phyloP scores from a whole-genome alignment of 2,113 vertebrate genomes.

The Oryctolagus cuniculus region DNA sequence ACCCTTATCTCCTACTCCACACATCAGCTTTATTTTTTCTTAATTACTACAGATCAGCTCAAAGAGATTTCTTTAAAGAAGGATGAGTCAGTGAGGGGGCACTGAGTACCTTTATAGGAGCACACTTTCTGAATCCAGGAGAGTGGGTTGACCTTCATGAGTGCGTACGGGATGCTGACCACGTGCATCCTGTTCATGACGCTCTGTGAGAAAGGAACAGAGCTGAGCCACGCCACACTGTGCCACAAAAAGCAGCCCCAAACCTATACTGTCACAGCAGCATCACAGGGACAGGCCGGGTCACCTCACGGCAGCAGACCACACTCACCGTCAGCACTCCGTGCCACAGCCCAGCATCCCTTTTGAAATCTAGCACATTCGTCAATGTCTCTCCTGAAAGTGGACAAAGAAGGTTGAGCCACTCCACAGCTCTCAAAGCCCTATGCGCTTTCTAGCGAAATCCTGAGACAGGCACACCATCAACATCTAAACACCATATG shows the following conservation, averaged over 20 bases:
- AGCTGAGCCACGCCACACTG: background rate
- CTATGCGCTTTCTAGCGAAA: background rate
- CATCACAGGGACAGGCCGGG: background rate
- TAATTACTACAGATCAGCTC: background rate
- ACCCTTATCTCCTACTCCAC: no score
- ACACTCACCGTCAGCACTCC: conserved; percentile 95
- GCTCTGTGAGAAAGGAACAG: conserved; percentile 87
- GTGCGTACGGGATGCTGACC: conserved; percentile 96
- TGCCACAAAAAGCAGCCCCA: background rate
- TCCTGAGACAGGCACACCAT: background rate
- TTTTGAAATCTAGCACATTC: conserved; percentile 98
- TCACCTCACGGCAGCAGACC: background rate
- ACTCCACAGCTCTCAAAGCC: background rate
- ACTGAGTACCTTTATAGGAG: conserved; percentile 93
- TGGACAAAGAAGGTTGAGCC: conserved; percentile 64
- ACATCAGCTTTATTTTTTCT: background rate
- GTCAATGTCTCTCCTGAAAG: conserved; percentile 95
- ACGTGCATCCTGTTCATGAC: conserved; percentile 98
- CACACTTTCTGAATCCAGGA: conserved; percentile 99
- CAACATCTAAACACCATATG: background rate
- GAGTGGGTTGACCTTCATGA: conserved; percentile 99
- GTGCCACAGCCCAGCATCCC: conserved; percentile 98
- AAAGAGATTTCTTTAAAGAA: background rate
- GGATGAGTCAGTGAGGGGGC: background rate
- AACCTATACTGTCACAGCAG: background rate